phyloP scores from a whole-genome alignment of 2,113 vertebrate genomes.

The Suricata suricatta region DNA sequence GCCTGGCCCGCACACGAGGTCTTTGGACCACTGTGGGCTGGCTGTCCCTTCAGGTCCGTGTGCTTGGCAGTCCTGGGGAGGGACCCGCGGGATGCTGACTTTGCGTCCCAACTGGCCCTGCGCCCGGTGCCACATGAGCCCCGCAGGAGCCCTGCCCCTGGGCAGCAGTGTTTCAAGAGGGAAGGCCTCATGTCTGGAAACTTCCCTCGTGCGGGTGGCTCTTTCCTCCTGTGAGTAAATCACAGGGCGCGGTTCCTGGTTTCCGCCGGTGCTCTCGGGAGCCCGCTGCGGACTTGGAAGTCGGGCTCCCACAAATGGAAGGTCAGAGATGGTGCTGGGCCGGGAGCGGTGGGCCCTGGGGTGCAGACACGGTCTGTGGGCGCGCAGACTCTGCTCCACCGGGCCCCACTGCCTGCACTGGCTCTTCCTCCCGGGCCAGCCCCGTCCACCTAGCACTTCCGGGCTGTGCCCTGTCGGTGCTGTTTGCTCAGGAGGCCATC shows the following conservation, averaged over 20 bases:
- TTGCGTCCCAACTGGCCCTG: not conserved
- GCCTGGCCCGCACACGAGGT: too few relatives aligned
- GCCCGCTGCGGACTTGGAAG: accelerated
- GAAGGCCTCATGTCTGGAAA: not conserved
- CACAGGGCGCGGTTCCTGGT: not conserved
- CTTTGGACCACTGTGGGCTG: not conserved
- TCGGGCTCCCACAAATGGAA: accelerated
- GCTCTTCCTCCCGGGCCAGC: accelerated
- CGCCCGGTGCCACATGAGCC: too few relatives aligned
- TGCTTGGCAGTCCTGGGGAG: not conserved
- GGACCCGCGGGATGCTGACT: not conserved
- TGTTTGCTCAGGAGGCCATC: not conserved
- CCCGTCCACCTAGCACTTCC: accelerated
- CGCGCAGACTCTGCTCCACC: accelerated
- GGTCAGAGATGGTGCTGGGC: too few relatives aligned
- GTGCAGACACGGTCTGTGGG: not conserved
- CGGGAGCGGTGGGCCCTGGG: not conserved
- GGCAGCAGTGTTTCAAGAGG: not conserved
- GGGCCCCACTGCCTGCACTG: not conserved
- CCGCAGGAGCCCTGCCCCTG: not conserved
- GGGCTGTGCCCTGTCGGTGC: not conserved
- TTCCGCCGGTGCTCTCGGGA: too few relatives aligned
- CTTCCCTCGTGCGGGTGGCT: not conserved
- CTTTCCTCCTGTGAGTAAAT: accelerated
- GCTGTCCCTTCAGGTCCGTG: not conserved